phyloP scores from a whole-genome alignment of 2,888 invertebrate genomes.

The Phytoseiulus persimilis region DNA sequence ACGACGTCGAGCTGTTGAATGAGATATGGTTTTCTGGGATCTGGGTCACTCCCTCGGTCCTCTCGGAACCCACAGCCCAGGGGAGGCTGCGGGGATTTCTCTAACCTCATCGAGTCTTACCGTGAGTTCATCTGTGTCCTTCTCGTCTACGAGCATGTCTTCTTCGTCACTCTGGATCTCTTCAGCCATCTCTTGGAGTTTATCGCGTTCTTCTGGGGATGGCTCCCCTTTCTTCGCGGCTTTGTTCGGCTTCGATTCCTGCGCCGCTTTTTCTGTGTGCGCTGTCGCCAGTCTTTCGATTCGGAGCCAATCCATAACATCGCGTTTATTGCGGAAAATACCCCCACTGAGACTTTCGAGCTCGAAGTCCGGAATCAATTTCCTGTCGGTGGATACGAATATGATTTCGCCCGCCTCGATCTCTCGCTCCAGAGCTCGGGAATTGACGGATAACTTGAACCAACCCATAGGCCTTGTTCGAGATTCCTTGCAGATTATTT shows the following conservation, averaged over 20 bases:
- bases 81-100: background rate
- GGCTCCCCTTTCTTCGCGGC: background rate
- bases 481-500: background rate
- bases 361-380: background rate
- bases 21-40: background rate
- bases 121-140: background rate
- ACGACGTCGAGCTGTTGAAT: background rate
- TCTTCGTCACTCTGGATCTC: constrained; percentile 23
- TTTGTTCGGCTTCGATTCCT: background rate
- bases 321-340: background rate
- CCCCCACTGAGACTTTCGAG: background rate
- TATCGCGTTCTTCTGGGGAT: no score
- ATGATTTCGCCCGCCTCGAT: no score
- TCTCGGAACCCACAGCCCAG: no score
- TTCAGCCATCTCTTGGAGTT: background rate
- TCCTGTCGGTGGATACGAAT: background rate
- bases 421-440: no score
- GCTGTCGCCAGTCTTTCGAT: background rate
- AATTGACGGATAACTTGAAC: background rate
- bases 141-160: constrained; percentile 18
- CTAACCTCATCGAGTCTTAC: background rate
- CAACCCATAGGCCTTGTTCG: background rate
- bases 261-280: background rate
- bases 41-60: no score
- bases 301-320: background rate